Evolutionary conservation across 2,888 invertebrate species (phyloP).

Genomic region (Diarsia brunnea): DNA sequence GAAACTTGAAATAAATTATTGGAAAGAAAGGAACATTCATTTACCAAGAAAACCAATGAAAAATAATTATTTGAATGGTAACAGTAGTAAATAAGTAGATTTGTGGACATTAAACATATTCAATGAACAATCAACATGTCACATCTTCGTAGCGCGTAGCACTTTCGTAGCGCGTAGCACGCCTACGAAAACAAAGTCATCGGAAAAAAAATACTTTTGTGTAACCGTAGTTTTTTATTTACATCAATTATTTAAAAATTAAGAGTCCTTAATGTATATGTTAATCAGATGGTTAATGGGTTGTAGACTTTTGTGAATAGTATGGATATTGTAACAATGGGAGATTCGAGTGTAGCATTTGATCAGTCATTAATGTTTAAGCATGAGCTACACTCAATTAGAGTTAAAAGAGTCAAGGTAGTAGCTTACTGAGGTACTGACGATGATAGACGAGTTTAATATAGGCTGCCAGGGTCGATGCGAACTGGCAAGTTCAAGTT

Average conservation of each 20-base stretch:
- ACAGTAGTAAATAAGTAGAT: slow-evolving; percentile 3
- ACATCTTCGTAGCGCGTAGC: slow-evolving; percentile 62
- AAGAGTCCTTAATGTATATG: not conserved
- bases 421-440: slow-evolving; percentile 9
- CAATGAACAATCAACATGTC: not conserved
- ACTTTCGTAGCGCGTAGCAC: slow-evolving; percentile 62
- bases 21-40: slow-evolving; percentile 10
- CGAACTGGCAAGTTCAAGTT: slow-evolving; percentile 7
- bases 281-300: not conserved
- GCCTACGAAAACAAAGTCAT: slow-evolving; percentile 23
- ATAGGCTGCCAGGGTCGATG: slow-evolving; percentile 10
- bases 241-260: not conserved
- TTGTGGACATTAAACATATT: not conserved
- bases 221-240: not conserved
- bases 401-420: slow-evolving; percentile 6
- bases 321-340: not conserved
- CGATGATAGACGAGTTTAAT: slow-evolving; percentile 42
- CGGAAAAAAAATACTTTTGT: slow-evolving; percentile 1
- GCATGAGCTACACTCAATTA: not conserved
- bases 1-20: slow-evolving; percentile 39
- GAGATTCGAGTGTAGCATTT: not conserved
- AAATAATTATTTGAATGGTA: not conserved
- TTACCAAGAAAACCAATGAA: not conserved
- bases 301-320: not conserved
- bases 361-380: not conserved